Base-by-base conservation (phyloP, 2,888 invertebrate species). In the Tigriopus californicus region DNA sequence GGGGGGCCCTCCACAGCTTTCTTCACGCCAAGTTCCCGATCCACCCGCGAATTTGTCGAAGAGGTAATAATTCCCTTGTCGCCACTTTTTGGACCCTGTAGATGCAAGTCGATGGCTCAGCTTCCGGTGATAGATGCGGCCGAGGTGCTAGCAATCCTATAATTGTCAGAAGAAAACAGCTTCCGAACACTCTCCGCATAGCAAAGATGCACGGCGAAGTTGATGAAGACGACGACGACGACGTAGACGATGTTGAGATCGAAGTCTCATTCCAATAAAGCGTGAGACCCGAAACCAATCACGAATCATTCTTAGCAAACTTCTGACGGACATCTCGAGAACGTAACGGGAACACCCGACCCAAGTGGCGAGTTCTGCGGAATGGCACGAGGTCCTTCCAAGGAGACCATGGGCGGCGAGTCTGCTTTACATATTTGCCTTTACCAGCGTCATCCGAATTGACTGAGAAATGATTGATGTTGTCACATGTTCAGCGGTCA, bases 381-480 rank as follows among this genome's bases (percentile, higher is more conserved):
- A 90, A 75, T 95, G 92, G 90, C 85, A 90, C 72, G 83, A 91
- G 75, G 82, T 86, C 70, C 79, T 83, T 80, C 82, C 66, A 75
- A 79, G 68, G 76, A 78, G 68, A 81, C 85, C 62, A 79, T 79
- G 67, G 80, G 85, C 69, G 84, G 82, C 69, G 83, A 85, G 71
- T 76, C n/a, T 79, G 69, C 80, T 94, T 71, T 80, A 86, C 73
- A 87, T 94, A 77, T n/a, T 79, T 94, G 80, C 94, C 94, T 75
- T 95, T n/a, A n/a, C 95, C 76, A 90, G 91, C 75, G 84, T 91
- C 73, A 85, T 91, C 75, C n/a, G n/a, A 91, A 92, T 81, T 91
- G 77, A 79, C 47, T 44, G 46, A 15, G 24, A n/a, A 33, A 44
- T 15, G 4, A 11, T n/a, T 10, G 15, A 44, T n/a, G n/a, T 5